Evolutionary conservation across 2,888 invertebrate species (phyloP).

Genomic region (Eumerus sabulonum): DNA sequence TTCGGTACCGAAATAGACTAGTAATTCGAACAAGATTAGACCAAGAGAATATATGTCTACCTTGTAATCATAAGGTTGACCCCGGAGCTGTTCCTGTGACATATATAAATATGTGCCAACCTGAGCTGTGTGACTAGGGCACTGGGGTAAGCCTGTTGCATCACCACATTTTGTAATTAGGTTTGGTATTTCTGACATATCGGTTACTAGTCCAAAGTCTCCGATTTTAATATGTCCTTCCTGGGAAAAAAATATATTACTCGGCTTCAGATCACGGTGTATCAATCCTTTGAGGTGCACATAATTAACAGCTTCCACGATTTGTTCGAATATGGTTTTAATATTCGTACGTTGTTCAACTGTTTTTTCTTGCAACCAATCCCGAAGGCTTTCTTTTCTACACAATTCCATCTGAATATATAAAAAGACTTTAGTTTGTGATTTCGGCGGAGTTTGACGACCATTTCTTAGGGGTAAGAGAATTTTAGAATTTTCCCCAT

Average conservation of each 20-base stretch:
- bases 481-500: constrained; percentile 42
- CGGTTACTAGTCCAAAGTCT: constrained; percentile 98
- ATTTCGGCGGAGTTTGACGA: constrained; percentile 69
- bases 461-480: constrained; percentile 35
- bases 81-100: constrained; percentile 95
- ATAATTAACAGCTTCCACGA: constrained; percentile 96
- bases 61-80: constrained; percentile 90
- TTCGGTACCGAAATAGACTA: constrained; percentile 93
- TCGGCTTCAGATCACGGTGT: constrained; percentile 97
- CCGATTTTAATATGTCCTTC: constrained; percentile 96
- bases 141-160: constrained; percentile 73
- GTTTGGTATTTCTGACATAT: constrained; percentile 83
- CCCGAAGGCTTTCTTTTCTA: constrained; percentile 90
- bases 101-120: constrained; percentile 96
- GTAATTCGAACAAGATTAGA: constrained; percentile 94
- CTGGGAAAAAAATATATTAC: constrained; percentile 95
- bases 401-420: constrained; percentile 99
- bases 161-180: constrained; percentile 74
- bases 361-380: constrained; percentile 88
- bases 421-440: constrained; percentile 84
- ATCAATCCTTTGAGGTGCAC: constrained; percentile 95
- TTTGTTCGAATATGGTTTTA: constrained; percentile 90
- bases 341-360: constrained; percentile 80
- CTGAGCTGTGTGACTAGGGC: constrained; percentile 82
- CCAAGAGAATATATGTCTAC: constrained; percentile 98